phyloP scores from a whole-genome alignment of 2,888 invertebrate genomes.

The Meta bourneti region DNA sequence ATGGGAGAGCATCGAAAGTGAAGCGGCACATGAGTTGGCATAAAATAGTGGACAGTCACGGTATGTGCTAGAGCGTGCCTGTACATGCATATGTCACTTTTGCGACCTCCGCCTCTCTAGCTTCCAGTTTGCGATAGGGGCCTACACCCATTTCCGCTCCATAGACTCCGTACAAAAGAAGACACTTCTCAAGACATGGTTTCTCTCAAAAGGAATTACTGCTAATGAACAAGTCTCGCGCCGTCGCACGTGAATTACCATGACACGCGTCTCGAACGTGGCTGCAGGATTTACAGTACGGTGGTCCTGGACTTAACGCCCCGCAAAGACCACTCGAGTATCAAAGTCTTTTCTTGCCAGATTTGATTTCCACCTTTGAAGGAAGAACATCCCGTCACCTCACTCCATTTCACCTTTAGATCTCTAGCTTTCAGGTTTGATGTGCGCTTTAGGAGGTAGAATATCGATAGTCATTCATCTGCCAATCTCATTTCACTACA shows the following conservation, averaged over 20 bases:
- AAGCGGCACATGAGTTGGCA: conserved; percentile 21
- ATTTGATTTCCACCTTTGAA: no score
- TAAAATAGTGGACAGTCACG: conserved; percentile 41
- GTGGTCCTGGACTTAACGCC: conserved; percentile 15
- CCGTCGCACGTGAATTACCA: conserved; percentile 39
- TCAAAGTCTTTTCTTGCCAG: no score
- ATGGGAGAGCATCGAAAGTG: no score
- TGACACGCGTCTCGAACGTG: conserved; percentile 72
- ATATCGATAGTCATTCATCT: no score
- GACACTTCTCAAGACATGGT: conserved; percentile 56
- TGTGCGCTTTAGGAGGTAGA: no score
- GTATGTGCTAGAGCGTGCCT: conserved; percentile 29
- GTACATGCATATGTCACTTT: conserved; percentile 22
- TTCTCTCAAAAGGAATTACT: conserved; percentile 70
- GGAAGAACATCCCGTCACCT: no score
- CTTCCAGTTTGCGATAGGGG: conserved; percentile 28
- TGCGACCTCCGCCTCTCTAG: conserved; percentile 57
- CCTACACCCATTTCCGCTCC: conserved; percentile 72
- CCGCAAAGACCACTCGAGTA: conserved; percentile 24
- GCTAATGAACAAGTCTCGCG: conserved; percentile 51
- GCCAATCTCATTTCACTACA: no score
- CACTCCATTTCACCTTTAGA: no score
- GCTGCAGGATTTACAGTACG: conserved; percentile 62
- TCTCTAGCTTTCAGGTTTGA: no score
- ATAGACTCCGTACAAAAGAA: conserved; percentile 41